These are phyloP conservation scores for Drosophila aldrichi DNA, from an alignment of 2,888 invertebrate genomes.

Conservation along the genomic window DNA sequence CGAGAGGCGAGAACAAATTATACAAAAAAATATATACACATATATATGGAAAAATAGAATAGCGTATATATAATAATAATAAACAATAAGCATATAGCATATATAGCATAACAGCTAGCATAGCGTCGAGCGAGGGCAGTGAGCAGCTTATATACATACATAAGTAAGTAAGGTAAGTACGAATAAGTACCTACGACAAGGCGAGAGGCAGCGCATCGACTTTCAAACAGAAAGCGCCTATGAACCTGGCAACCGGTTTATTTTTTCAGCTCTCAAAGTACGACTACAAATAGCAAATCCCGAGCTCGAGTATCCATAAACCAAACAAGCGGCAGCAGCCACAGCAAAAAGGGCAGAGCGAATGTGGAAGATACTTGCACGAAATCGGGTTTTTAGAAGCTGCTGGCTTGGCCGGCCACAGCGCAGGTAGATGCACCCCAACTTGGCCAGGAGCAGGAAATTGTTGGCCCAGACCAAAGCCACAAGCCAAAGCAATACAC, in stretches of 20 bases:
- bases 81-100: slow-evolving; percentile 8
- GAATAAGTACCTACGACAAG: slow-evolving; percentile 55
- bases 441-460: slow-evolving; percentile 54
- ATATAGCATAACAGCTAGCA: slow-evolving; percentile 34
- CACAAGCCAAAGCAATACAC: slow-evolving; percentile 30
- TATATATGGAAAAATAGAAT: too few relatives aligned
- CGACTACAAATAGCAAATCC: slow-evolving; percentile 69
- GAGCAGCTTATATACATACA: slow-evolving; percentile 32
- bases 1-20: slow-evolving; percentile 48
- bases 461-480: slow-evolving; percentile 50
- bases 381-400: slow-evolving; percentile 62
- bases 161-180: slow-evolving; percentile 54
- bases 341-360: slow-evolving; percentile 56
- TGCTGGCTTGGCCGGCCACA: slow-evolving; percentile 33
- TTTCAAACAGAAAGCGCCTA: slow-evolving; percentile 72
- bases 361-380: slow-evolving; percentile 41
- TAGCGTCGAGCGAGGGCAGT: slow-evolving; percentile 13
- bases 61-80: slow-evolving; percentile 20
- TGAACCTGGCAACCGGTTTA: slow-evolving; percentile 76
- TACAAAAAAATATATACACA: too few relatives aligned
- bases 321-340: slow-evolving; percentile 56
- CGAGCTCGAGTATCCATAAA: slow-evolving; percentile 71
- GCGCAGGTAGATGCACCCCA: slow-evolving; percentile 62
- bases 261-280: slow-evolving; percentile 34
- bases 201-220: slow-evolving; percentile 42